Evolutionary conservation across 2,797 vertebrate genomes (phyloP).

Genomic region (Sebastes itinus): DNA sequence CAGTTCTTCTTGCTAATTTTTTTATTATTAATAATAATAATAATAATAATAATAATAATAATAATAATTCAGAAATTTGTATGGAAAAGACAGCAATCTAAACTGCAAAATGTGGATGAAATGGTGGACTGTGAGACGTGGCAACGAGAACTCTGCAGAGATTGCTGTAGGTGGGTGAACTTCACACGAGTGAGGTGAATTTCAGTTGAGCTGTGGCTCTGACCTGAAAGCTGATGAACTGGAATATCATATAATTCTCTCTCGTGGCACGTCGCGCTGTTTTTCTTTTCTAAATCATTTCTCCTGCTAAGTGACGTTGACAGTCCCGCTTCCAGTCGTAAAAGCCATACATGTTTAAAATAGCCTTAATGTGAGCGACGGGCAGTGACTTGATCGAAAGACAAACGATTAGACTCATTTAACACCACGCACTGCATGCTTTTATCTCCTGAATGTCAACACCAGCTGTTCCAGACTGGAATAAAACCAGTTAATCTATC

Average conservation of each 20-base stretch:
- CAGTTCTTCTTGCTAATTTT: neutral
- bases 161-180: constrained; percentile 17
- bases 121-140: neutral
- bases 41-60: no score
- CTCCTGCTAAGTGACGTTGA: neutral
- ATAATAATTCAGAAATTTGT: neutral
- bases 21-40: no score
- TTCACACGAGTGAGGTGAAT: constrained; percentile 38
- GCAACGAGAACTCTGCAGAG: constrained; percentile 10
- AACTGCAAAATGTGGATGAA: neutral
- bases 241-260: constrained; percentile 20
- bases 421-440: neutral
- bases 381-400: constrained; percentile 9
- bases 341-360: constrained; percentile 27
- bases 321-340: neutral
- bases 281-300: constrained; percentile 16
- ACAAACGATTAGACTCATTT: constrained; percentile 15
- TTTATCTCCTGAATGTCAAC: constrained; percentile 13
- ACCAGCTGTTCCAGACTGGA: neutral
- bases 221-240: constrained; percentile 45
- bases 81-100: neutral
- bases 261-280: neutral
- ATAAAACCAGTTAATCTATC: neutral
- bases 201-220: constrained; percentile 28
- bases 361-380: neutral